Base-by-base conservation (phyloP, 2,888 invertebrate genomes). In the Ceraclea dissimilis region DNA sequence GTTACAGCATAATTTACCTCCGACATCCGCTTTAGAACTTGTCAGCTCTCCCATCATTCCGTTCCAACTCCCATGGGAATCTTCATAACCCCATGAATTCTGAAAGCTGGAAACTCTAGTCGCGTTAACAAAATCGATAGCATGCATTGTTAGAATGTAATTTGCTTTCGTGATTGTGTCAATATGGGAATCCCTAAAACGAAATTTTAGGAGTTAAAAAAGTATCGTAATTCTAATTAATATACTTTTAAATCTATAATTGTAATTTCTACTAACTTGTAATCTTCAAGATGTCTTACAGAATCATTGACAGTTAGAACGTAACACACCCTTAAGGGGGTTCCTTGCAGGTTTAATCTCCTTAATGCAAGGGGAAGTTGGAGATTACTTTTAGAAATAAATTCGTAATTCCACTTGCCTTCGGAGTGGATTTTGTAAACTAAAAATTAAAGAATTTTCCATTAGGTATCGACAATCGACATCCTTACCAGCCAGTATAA, bases 81-180 rank as follows among this genome's bases (percentile, higher is more conserved):
- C 68, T 52, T 66, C 68, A 63, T 84, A 84, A 1, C 85, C 85
- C 84, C 85, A 85, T 1, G 83, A 79, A 46, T 74, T 69, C 31
- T 76, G 74, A 60, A 79, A 75, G 2, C 76, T 66, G 66, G 76
- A 80, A 54, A 71, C 73, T 63, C 80, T 71, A n/a, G 69, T 74
- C 5, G 79, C 81, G 62, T 83, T 82, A 21, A 83, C 66, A 60
- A 79, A 78, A 65, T 82, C 79, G 1, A 78, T 64, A 44, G 84
- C 65, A 65, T 81, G 78, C 64, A 79, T 75, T 2, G 81, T 79
- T 11, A 83, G 71, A 1, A 79, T 74, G 64, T 79, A 84, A 68
- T 81, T 82, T 1, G 81, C 82, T 69, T 85, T 85, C 2, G 82
- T 79, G 49, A 84, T 80, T 11, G 83, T 82, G 65, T 85, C 84